Evolutionary conservation across 1,140 invertebrate species (phyloP), one percentile per base, ranked within the genome.

Genomic region (Pygmarrhopalites habei): DNA sequence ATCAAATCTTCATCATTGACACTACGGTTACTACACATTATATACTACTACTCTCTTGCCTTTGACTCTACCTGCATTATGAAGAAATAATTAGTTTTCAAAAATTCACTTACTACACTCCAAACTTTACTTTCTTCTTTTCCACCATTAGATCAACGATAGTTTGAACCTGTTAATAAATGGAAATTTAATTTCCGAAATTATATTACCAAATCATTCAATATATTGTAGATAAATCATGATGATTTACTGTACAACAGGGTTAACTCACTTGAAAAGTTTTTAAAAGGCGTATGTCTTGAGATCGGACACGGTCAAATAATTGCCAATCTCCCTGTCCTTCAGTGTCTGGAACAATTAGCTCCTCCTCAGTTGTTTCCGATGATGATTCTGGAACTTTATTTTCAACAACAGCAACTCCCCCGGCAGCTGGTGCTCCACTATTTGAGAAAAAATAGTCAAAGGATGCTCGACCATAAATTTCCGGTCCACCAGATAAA

Each of bases 121-220:
- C 84, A 79, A 86, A 90, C 76, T 90, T 90, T 15, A 88, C 85
- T 79, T 90, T 90, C 68, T 89, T 88, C 73, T 89, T 89, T 74
- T 91, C 88, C 1, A 91, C 87, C 89, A 91, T 91, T 30, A 91
- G 82, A 75, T 91, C 88, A 67, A 87, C 83, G 61, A 91, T 91
- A 44, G 84, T 86, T 58, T 80, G 81, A 21, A n/a, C n/a, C n/a
- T n/a, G n/a, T n/a, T n/a, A n/a, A n/a, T n/a, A n/a, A n/a, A n/a
- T n/a, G n/a, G n/a, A n/a, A n/a, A n/a, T n/a, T n/a, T n/a, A n/a
- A n/a, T n/a, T n/a, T n/a, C n/a, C n/a, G n/a, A n/a, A n/a, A n/a
- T n/a, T n/a, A n/a, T n/a, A n/a, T n/a, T n/a, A n/a, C n/a, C n/a
- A n/a, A n/a, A n/a, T n/a, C n/a, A n/a, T n/a, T n/a, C n/a, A n/a